Evolutionary conservation across 53 echinoderm and acorn worm species (phyloP).

Genomic region (Mesocentrotus franciscanus): DNA sequence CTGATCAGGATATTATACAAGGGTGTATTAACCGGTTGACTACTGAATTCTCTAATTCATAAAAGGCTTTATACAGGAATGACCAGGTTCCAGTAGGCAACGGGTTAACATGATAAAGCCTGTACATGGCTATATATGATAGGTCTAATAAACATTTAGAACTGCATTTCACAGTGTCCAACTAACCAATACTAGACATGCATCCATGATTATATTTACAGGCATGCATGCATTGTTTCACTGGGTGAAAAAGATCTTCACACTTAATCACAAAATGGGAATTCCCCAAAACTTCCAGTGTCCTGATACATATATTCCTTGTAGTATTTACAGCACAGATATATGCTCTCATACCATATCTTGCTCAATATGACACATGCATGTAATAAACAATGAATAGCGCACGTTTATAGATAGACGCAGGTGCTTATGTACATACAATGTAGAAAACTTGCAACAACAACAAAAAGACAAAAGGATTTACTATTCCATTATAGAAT

Average conservation of each 20-base stretch:
- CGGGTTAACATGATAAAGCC: neutral
- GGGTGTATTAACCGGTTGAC: neutral
- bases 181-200: neutral
- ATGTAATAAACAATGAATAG: neutral
- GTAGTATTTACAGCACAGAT: neutral
- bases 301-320: neutral
- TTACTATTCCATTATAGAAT: neutral
- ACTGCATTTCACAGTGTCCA: neutral
- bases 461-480: no score
- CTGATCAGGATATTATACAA: neutral
- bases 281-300: neutral
- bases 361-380: neutral
- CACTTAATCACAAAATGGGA: neutral
- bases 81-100: no score
- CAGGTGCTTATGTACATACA: neutral
- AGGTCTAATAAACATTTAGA: neutral
- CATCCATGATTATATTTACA: neutral
- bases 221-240: neutral
- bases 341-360: neutral
- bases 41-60: no score
- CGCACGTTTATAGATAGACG: neutral
- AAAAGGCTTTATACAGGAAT: no score
- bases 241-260: neutral
- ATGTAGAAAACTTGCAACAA: no score
- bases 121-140: conserved; percentile 1